Evolutionary conservation across 2,888 invertebrate genomes (phyloP).

Genomic region (Platycheirus albimanus): DNA sequence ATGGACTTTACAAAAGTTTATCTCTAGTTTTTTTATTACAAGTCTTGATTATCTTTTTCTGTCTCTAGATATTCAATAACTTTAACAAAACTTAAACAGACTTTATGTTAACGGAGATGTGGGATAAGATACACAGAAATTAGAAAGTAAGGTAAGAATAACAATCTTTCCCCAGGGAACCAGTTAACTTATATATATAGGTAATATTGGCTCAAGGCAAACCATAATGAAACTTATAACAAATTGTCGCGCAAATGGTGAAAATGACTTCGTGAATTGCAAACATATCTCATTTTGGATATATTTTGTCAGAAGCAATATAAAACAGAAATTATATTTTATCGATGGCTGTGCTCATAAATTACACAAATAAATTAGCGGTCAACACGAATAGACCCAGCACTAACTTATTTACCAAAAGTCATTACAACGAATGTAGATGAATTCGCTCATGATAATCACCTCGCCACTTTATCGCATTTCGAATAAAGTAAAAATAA

Average conservation of each 20-base stretch:
- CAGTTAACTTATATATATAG: too few species aligned
- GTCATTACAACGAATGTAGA: constrained; percentile 26
- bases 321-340: constrained; percentile 1
- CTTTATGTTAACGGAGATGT: too few species aligned
- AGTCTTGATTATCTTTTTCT: not conserved
- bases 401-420: not conserved
- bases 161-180: too few species aligned
- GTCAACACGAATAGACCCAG: constrained; percentile 47
- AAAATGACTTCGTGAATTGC: constrained; percentile 11
- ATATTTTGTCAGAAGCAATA: too few species aligned
- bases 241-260: not conserved
- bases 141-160: too few species aligned
- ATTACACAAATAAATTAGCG: constrained; percentile 44
- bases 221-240: not conserved
- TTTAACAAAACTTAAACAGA: not conserved
- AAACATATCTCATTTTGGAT: constrained; percentile 12
- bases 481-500: constrained; percentile 7
- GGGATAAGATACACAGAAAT: too few species aligned
- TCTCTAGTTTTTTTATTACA: not conserved
- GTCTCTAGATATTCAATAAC: not conserved
- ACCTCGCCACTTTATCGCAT: not conserved
- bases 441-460: constrained; percentile 44
- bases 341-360: constrained; percentile 31
- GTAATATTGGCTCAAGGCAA: too few species aligned
- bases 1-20: not conserved